Evolutionary conservation across 2,113 vertebrate genomes (phyloP), one percentile per base, ranked within the genome.

Genomic region (Perca fluviatilis): DNA sequence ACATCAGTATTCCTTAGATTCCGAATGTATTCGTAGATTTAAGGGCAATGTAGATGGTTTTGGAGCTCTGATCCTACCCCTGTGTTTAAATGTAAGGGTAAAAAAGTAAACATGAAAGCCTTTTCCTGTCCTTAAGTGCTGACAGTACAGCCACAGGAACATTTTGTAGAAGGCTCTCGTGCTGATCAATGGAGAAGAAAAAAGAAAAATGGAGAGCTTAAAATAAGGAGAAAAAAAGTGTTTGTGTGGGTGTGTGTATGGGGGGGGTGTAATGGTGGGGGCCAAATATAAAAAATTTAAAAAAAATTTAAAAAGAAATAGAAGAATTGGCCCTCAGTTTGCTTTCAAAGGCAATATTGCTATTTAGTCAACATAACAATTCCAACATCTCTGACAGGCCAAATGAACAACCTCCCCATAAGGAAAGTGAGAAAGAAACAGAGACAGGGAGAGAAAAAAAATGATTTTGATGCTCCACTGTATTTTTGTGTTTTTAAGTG

Each of bases 91-190:
- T 64, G 4, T 68, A 12, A 46, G 30, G 10, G 23, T 40, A 40
- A 73, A 50, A 56, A 71, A 80, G 56, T 1, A 63, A 57, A 57
- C 30, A 71, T 40, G 46, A 79, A 79, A 73, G 62, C 51, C 3
- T 66, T 77, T 74, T 69, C 54, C 43, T 72, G 27, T 68, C 56
- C 27, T 62, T 36, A 69, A 77, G 46, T 77, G 63, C 51, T 58
- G 18, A 73, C 49, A 58, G 56, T 64, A 53, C 11, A 77, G 65
- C 73, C 3, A 1, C 33, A 67, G 60, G 69, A 63, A 74, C 30
- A 69, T 68, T 68, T 23, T 63, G 12, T 56, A 58, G 13, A 43
- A 69, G 25, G 4, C 46, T n/a, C 21, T 57, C 13, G 23, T 12
- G 33, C 25, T 71, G 19, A 66, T 79, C 71, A 79, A 51, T 62